Base-by-base conservation (phyloP, 92 coral and sea anemone genomes). In the Micromussa lordhowensis region DNA sequence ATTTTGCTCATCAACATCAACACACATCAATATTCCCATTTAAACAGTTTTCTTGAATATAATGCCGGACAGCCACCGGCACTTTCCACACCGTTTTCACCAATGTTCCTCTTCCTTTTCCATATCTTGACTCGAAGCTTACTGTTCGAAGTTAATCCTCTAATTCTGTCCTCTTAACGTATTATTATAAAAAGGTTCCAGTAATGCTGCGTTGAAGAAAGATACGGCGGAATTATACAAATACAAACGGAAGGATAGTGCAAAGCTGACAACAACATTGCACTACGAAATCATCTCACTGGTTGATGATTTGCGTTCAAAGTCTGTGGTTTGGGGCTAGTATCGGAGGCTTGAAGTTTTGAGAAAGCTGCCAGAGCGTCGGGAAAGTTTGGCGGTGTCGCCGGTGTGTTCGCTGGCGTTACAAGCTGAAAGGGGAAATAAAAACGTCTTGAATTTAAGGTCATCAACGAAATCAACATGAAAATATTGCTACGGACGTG, bases 361-460 rank as follows among this genome's bases (percentile, higher is more conserved):
- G 98, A 92, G 75, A 98, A 96, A 11, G 98, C 98, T 17, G 93
- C 92, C 38, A 98, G 90, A 66, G 99, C 98, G 71, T 98, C 99
- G 31, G 98, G 99, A 77, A 98, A 98, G 90, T 98, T 98, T 80
- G 99, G 99, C 24, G 99, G 99, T 22, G 99, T 98, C 15, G 99
- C 99, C 81, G 99, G 99, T 17, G 99, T 98, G 79, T 98, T 98
- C 21, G 99, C 99, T 81, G 99, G 99, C 69, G 99, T 98, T 76
- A 98, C 99, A 79, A 98, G 99, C 99, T 98, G 92, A 53, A 79
- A 86, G 85, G 53, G 59, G 80, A 88, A 79, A 74, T 48, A 59
- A 88, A 28, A 79, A 82, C 59, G 68, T 35, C 48, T 18, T 58
- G 71, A 66, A 82, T 18, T 88, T 90, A 87, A 84, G 85, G 80